Evolutionary conservation across 2,888 invertebrate genomes (phyloP).

Genomic region (Lepidocyrtinus sp.): DNA sequence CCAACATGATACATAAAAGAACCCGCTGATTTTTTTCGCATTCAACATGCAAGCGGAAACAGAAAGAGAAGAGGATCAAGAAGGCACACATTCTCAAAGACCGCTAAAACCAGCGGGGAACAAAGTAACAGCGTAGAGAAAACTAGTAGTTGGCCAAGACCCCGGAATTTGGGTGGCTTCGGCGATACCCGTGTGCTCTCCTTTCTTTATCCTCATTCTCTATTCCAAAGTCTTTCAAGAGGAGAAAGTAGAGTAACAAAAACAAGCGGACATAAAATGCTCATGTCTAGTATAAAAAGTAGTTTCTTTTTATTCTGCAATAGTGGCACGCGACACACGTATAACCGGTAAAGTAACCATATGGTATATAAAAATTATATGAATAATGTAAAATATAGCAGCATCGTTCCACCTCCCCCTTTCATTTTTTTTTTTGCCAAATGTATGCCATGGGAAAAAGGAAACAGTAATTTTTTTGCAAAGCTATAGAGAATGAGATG

Average conservation of each 20-base stretch:
- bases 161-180: slow-evolving; percentile 57
- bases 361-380: slow-evolving; percentile 31
- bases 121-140: slow-evolving; percentile 28
- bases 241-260: slow-evolving; percentile 50
- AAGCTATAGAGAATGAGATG: slow-evolving; percentile 8
- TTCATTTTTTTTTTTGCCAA: background rate
- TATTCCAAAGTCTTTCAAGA: slow-evolving; percentile 34
- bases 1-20: slow-evolving; percentile 43
- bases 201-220: slow-evolving; percentile 14
- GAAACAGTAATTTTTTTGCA: slow-evolving; percentile 5
- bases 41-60: slow-evolving; percentile 59
- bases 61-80: slow-evolving; percentile 47
- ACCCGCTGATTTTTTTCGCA: slow-evolving; percentile 32
- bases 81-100: slow-evolving; percentile 22
- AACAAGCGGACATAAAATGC: slow-evolving; percentile 23
- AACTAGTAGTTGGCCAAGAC: slow-evolving; percentile 53
- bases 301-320: slow-evolving; percentile 20
- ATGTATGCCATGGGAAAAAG: slow-evolving; percentile 20
- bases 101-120: slow-evolving; percentile 46
- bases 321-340: slow-evolving; percentile 57
- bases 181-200: slow-evolving; percentile 41
- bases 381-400: slow-evolving; percentile 6
- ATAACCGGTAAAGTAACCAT: slow-evolving; percentile 41
- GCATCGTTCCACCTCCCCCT: background rate
- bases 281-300: slow-evolving; percentile 22